Base-by-base conservation (phyloP, 2,888 invertebrate species). In the Anthrax anthrax region DNA sequence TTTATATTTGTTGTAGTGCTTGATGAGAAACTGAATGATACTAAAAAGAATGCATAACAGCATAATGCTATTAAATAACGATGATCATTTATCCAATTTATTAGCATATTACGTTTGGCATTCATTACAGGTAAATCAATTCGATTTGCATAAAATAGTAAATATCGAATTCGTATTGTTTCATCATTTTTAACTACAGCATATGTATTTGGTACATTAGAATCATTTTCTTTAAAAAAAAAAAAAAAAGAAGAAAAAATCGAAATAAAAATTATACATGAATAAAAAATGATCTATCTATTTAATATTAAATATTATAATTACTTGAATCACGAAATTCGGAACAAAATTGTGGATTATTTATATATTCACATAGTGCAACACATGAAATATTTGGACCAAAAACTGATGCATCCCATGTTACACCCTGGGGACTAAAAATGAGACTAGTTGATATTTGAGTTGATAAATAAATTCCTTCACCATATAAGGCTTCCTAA, bases 341-440 rank as follows among this genome's bases (percentile, higher is more conserved):
- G n/a, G n/a, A n/a, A n/a, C n/a, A n/a, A n/a, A n/a, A n/a, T 6
- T 23, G 23, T 2, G 79, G 75, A 58, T 84, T 78, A 63, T 84
- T 76, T 42, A 88, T 75, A 44, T 86, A 76, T 70, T 90, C 85
- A 67, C 88, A 84, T 50, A 89, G 67, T 3, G 86, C 87, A 42
- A 89, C 72, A 60, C 84, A 82, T 37, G 84, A 81, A 44, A 87
- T 69, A 52, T 80, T 76, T n/a, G 78, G 75, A 2, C 89, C 89
- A 43, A 87, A 73, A 48, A 74, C 67, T 57, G 87, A 87, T 12
- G 77, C 78, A 19, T 80, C 78, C 88, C 89, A 84, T 13, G 82
- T 76, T 57, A 75, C 76, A n/a, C 77, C 81, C 52, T 75, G 75
- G 29, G 82, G 83, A 59, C 85, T 83, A 58, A 80, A 81, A 29